A percentile compares a stretch with the other conserved stretches of the same genome.
These are phyloP conservation scores for Danio tinwini DNA, from an alignment of 2,797 vertebrate genomes.

Conservation along the genomic window DNA sequence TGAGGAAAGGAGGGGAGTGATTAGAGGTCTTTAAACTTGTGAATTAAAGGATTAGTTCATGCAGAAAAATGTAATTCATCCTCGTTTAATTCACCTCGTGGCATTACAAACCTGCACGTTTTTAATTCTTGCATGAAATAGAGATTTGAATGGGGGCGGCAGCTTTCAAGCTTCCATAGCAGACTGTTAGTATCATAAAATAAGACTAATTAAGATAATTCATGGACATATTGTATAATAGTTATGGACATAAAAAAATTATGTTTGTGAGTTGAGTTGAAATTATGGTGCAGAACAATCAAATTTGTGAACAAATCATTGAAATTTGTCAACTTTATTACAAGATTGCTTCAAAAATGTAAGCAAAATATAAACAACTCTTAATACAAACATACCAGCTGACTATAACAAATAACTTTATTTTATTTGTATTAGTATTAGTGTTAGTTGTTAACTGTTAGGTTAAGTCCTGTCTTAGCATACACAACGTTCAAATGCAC, in stretches of 20 bases:
- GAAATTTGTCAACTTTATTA: background rate
- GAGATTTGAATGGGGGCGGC: background rate
- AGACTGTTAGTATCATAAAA: too few species aligned
- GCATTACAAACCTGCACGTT: background rate
- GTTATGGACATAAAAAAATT: too few species aligned
- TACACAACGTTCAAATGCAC: too few species aligned
- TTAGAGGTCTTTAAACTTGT: conserved; percentile 47
- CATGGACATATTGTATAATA: too few species aligned
- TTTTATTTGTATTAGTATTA: too few species aligned
- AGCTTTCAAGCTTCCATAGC: background rate
- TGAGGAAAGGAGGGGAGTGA: conserved; percentile 33
- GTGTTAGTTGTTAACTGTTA: too few species aligned
- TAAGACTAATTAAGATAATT: too few species aligned
- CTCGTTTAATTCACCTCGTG: background rate
- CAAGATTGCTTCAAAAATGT: too few species aligned
- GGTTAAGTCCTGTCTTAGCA: too few species aligned
- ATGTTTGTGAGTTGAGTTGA: background rate
- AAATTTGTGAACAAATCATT: background rate
- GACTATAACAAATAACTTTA: too few species aligned
- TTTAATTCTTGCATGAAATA: background rate
- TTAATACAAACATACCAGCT: too few species aligned
- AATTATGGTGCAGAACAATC: background rate
- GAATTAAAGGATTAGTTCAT: conserved; percentile 35
- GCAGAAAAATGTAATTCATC: background rate
- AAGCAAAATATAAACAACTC: too few species aligned